Conservation (phyloP, 2,113 vertebrate species). For the Falcunculus frontatus region DNA sequence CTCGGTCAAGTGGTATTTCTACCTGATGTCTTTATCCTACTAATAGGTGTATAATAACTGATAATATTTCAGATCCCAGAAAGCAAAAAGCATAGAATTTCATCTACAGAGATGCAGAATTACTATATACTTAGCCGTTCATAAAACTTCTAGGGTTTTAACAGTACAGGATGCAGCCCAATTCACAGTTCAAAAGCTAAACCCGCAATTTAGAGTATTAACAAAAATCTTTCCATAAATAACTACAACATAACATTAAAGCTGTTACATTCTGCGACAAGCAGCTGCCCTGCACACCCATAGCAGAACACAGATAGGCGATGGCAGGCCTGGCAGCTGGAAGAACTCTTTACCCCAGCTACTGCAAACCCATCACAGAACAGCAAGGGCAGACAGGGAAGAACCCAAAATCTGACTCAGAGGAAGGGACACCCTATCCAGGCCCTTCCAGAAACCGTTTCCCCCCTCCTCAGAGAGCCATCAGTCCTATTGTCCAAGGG, state of each 20-base stretch:
- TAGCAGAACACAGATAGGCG: neutral
- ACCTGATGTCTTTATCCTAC: neutral
- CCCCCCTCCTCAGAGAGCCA: neutral
- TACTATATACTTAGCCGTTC: neutral
- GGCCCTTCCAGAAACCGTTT: neutral
- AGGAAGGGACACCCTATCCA: neutral
- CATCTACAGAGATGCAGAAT: neutral
- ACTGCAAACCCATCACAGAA: neutral
- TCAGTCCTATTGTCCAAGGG: rapidly evolving
- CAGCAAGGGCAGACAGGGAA: neutral
- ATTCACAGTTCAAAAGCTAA: neutral
- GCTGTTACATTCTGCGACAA: neutral
- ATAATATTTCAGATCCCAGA: neutral
- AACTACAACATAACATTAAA: neutral
- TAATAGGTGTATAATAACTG: neutral
- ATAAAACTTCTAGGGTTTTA: neutral
- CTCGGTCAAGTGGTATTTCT: neutral
- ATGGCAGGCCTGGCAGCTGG: neutral
- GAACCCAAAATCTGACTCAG: neutral
- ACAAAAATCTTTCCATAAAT: neutral
- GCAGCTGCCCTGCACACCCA: neutral
- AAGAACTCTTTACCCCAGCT: neutral
- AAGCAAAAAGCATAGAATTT: neutral
- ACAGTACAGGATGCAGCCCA: neutral
- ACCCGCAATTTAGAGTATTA: neutral